Percentiles rank a stretch among this genome's conserved stretches.
phyloP scores from a whole-genome alignment of 1,140 invertebrate species.

The Pseudomyrmex pallidus region DNA sequence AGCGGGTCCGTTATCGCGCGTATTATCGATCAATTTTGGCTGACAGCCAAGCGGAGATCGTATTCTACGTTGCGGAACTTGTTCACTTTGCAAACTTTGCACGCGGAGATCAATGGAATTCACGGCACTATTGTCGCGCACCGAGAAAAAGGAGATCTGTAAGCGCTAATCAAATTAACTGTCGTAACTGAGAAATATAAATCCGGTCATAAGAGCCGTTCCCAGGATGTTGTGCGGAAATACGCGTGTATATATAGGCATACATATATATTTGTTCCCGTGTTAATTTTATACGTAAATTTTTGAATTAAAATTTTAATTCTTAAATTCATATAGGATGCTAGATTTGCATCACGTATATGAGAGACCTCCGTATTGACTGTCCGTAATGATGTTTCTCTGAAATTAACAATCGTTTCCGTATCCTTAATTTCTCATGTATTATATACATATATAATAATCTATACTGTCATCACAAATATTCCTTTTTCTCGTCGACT shows the following conservation, averaged over 20 bases:
- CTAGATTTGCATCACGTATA: too few species aligned
- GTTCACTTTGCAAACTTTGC: constrained; percentile 14
- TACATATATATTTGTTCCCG: too few species aligned
- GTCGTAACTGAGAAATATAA: too few species aligned
- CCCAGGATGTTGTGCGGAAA: too few species aligned
- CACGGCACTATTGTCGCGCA: constrained; percentile 51
- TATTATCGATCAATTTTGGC: constrained; percentile 64
- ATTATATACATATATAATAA: neutral
- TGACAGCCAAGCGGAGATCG: constrained; percentile 29
- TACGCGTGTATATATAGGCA: too few species aligned
- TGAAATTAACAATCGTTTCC: constrained; percentile 40
- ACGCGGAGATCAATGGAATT: constrained; percentile 30
- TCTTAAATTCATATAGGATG: too few species aligned
- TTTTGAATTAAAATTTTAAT: too few species aligned
- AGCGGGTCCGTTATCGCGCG: constrained; percentile 27
- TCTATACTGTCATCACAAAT: too few species aligned
- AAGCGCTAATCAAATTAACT: too few species aligned
- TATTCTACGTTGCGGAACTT: constrained; percentile 1
- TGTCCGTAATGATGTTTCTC: constrained; percentile 52
- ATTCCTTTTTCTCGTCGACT: too few species aligned
- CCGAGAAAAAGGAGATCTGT: constrained; percentile 34
- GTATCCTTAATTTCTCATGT: constrained; percentile 59
- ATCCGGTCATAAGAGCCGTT: too few species aligned
- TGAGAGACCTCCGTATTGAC: constrained; percentile 58
- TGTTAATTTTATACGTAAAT: too few species aligned